Percentiles rank a stretch among this genome's conserved stretches.
Conservation (phyloP, 2,797 vertebrate genomes). For the Eulemur rubriventer region DNA sequence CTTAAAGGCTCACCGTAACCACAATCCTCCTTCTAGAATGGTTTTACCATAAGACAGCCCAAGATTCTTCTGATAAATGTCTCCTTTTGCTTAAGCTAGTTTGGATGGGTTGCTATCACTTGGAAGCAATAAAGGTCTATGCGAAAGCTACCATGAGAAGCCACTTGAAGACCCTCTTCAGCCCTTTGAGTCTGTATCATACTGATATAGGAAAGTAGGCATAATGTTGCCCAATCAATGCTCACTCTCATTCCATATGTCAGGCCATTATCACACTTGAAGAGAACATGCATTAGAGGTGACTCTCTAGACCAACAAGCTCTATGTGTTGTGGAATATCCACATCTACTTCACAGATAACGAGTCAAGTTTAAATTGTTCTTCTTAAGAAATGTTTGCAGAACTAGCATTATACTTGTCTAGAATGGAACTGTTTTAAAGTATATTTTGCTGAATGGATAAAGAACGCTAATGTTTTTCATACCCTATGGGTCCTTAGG, state of each 20-base stretch:
- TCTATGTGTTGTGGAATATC: background rate
- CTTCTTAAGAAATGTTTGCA: background rate
- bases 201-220: background rate
- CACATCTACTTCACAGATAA: background rate
- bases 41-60: background rate
- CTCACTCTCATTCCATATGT: background rate
- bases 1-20: background rate
- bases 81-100: background rate
- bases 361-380: background rate
- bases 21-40: background rate
- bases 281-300: accelerated
- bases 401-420: background rate
- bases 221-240: background rate
- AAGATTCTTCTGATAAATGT: background rate
- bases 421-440: background rate
- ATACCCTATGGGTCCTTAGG: background rate
- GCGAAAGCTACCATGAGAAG: background rate
- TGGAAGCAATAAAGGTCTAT: background rate
- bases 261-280: background rate
- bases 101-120: background rate
- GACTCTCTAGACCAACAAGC: background rate
- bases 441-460: background rate
- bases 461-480: background rate
- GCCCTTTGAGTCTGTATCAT: background rate
- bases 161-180: background rate